Evolutionary conservation across 2,888 invertebrate species (phyloP), one percentile per base, ranked within the genome.

Genomic region (Saturnia japonica): DNA sequence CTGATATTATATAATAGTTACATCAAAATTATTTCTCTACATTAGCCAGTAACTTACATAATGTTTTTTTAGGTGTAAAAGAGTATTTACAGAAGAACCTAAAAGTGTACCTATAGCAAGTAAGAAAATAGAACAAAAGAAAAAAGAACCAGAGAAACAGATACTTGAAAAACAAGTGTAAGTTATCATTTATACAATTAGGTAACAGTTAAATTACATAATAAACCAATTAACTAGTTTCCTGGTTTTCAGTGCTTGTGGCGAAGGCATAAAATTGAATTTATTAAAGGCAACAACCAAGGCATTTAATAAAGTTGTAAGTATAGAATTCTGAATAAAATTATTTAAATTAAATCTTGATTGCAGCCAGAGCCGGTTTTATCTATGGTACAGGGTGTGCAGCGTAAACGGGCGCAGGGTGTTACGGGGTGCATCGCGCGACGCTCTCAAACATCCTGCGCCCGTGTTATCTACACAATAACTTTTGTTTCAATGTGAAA

Each of bases 1-100:
- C n/a, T n/a, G n/a, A n/a, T n/a, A n/a, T n/a, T n/a, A n/a, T n/a
- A 34, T n/a, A 51, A 51, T n/a, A 54, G 11, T 22, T 22, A 54
- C 3, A 22, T 22, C 1, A 54, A 11, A 54, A n/a, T 54, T 11
- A 22, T 11, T 54, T 6, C 54, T 2, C 22, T 9, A 54, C 43
- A 43, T 8, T 43, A 43, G 43, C 43, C 1, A 3, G 14, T 43
- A 43, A 43, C 43, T 43, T 8, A 14, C 34, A 14, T 43, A 14
- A 43, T 22, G 11, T 74, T 22, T 77, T 83, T 80, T 60, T 75
- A 94, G 95, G 77, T 97, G 97, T 91, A 95, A 95, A 84, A 94
- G 96, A 80, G 95, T 96, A 82, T 95, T 97, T 78, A 95, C 96
- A 0, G 96, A 96, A 74, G 96, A 96, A 80, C 96, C 96, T 45